phyloP scores from a whole-genome alignment of 2,113 vertebrate genomes.

The Lanius ludovicianus region DNA sequence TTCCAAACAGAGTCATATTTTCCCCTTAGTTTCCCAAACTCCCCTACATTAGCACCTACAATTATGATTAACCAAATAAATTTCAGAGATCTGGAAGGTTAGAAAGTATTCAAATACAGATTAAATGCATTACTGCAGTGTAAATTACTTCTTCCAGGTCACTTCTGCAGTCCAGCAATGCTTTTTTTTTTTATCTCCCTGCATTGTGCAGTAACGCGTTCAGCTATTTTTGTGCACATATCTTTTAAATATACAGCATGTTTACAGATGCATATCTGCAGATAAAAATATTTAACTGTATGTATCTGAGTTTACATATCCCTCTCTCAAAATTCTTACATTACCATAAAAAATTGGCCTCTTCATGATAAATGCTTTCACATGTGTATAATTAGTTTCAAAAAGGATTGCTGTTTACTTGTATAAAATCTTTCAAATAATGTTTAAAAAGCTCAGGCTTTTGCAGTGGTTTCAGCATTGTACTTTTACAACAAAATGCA shows the following conservation, averaged over 20 bases:
- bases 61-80: not conserved
- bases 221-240: not conserved
- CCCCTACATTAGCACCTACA: not conserved
- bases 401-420: not conserved
- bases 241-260: not conserved
- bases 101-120: not conserved
- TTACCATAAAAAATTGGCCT: not conserved
- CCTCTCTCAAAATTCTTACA: not conserved
- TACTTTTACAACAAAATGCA: not conserved
- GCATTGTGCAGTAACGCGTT: accelerated
- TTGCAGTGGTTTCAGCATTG: not conserved
- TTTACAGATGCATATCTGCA: not conserved
- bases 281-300: not conserved
- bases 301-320: not conserved
- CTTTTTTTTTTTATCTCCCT: not conserved
- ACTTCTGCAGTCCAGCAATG: not conserved
- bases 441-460: not conserved
- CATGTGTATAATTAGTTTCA: not conserved
- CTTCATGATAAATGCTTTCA: not conserved
- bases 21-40: not conserved
- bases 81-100: not conserved
- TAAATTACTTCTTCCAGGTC: not conserved
- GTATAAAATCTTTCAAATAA: not conserved
- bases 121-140: not conserved
- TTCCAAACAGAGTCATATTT: not conserved